phyloP scores from a whole-genome alignment of 2,797 vertebrate genomes.

The Hippoglossus hippoglossus region DNA sequence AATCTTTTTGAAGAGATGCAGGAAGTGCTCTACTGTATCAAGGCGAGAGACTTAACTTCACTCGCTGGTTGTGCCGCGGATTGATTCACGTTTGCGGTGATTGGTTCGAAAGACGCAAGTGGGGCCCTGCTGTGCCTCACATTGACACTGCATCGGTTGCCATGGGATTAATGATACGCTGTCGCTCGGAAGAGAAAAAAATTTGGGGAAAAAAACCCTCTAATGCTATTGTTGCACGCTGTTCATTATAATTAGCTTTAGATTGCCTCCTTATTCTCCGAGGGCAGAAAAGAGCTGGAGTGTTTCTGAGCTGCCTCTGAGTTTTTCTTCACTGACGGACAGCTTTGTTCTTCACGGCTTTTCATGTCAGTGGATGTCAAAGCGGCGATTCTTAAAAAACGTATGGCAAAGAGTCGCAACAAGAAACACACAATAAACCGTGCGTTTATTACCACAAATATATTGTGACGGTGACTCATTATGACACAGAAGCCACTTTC shows the following conservation, averaged over 20 bases:
- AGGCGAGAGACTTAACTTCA: background rate
- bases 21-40: background rate
- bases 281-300: slow-evolving; percentile 49
- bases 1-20: background rate
- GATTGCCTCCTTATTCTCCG: slow-evolving; percentile 63
- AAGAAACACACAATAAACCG: slow-evolving; percentile 12
- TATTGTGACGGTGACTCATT: background rate
- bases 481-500: slow-evolving; percentile 11
- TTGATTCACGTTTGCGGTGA: slow-evolving; percentile 14
- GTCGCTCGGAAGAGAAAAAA: slow-evolving; percentile 18
- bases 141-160: slow-evolving; percentile 61
- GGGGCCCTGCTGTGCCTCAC: slow-evolving; percentile 48
- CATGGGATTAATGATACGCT: slow-evolving; percentile 78
- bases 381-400: slow-evolving; percentile 5
- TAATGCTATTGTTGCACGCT: slow-evolving; percentile 70
- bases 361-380: slow-evolving; percentile 29
- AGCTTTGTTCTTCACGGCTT: slow-evolving; percentile 39
- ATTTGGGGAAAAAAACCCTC: slow-evolving; percentile 11
- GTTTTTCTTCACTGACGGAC: slow-evolving; percentile 47
- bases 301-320: slow-evolving; percentile 40
- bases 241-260: slow-evolving; percentile 80
- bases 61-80: background rate
- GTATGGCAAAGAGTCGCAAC: slow-evolving; percentile 2
- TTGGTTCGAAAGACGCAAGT: slow-evolving; percentile 26
- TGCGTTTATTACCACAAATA: slow-evolving; percentile 12